phyloP scores from a whole-genome alignment of 2,797 vertebrate species.

The Siniperca scherzeri region DNA sequence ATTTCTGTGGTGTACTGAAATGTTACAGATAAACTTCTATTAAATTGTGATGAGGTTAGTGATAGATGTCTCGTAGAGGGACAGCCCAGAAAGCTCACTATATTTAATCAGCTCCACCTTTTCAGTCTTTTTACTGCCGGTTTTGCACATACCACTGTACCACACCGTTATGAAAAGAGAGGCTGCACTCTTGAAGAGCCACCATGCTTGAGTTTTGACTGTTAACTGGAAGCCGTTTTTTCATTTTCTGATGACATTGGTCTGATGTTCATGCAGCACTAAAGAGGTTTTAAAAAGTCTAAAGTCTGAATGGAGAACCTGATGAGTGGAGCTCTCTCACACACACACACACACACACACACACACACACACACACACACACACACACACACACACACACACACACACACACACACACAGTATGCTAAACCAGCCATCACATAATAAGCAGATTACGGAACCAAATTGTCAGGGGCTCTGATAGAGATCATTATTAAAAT shows the following conservation, averaged over 20 bases:
- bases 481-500: conserved; percentile 96
- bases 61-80: neutral
- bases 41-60: neutral
- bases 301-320: conserved; percentile 23
- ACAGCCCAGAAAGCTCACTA: neutral
- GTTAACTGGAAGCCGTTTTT: neutral
- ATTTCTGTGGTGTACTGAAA: neutral
- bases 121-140: neutral
- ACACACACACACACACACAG: conserved; percentile 64
- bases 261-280: neutral
- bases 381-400: conserved; percentile 71
- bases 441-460: conserved; percentile 92
- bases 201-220: too few species aligned
- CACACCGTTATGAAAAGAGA: neutral
- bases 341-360: conserved; percentile 62
- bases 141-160: neutral
- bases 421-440: conserved; percentile 93
- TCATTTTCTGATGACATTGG: neutral
- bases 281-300: neutral
- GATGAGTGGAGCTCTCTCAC: conserved; percentile 23
- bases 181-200: neutral
- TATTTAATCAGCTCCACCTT: neutral
- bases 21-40: neutral
- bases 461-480: conserved; percentile 89
- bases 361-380: conserved; percentile 65